Conservation (phyloP, 23 tunicate species). For the Clavelina lepadiformis region DNA sequence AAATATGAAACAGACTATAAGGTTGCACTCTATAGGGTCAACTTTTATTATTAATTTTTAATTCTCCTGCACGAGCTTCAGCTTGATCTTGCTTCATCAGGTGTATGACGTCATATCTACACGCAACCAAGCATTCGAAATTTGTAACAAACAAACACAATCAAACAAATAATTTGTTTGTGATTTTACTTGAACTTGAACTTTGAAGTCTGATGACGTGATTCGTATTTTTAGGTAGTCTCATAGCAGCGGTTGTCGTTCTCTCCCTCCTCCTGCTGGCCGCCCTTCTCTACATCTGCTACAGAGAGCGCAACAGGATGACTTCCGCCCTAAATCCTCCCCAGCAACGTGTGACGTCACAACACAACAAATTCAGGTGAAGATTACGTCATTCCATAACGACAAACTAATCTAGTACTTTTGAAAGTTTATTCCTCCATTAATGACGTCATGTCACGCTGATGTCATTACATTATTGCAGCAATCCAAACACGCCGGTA, state of each 20-base stretch:
- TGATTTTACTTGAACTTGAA: too few relatives aligned
- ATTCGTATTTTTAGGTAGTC: background rate
- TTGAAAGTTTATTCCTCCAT: background rate
- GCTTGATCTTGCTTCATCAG: too few relatives aligned
- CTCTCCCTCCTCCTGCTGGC: constrained; percentile 13
- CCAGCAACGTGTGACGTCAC: background rate
- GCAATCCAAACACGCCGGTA: constrained; percentile 18
- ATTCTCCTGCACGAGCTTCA: too few relatives aligned
- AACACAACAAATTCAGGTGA: constrained; percentile 10
- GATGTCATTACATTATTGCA: background rate
- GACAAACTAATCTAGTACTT: background rate
- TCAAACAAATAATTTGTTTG: too few relatives aligned
- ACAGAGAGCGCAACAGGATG: background rate
- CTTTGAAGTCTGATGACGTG: too few relatives aligned
- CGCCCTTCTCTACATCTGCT: constrained; percentile 13
- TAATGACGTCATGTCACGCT: background rate
- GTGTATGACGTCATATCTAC: too few relatives aligned
- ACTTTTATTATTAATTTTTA: too few relatives aligned
- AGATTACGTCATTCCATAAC: background rate
- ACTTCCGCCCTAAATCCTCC: background rate
- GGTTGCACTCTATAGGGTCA: too few relatives aligned
- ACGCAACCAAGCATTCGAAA: too few relatives aligned
- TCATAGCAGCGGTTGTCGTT: constrained; percentile 23
- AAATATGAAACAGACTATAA: too few relatives aligned
- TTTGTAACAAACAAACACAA: too few relatives aligned